Evolutionary conservation across 2,113 vertebrate species (phyloP).

Genomic region (Falco punctatus): DNA sequence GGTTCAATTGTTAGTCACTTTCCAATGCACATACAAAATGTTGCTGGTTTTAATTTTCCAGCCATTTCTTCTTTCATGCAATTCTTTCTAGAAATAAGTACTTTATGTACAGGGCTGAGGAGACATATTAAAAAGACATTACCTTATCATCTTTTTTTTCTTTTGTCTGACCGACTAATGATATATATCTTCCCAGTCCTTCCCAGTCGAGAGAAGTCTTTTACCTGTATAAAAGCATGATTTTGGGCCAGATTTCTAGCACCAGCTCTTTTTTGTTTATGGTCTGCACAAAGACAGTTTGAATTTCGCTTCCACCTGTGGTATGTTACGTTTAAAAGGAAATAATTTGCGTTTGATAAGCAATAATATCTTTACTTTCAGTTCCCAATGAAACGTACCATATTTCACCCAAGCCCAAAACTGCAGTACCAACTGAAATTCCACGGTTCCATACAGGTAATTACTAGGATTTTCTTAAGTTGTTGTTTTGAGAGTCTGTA

Average conservation of each 20-base stretch:
- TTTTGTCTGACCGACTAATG: not conserved
- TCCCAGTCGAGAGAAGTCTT: not conserved
- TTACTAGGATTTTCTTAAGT: not conserved
- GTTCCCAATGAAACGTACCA: slow-evolving; percentile 49
- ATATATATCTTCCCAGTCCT: not conserved
- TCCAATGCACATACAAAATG: not conserved
- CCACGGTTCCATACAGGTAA: slow-evolving; percentile 63
- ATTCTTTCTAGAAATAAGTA: not conserved
- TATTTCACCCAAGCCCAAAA: slow-evolving; percentile 46
- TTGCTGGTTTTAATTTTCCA: slow-evolving; percentile 18
- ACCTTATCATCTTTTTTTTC: not conserved
- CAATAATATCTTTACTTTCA: slow-evolving; percentile 52
- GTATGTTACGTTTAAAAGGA: not conserved
- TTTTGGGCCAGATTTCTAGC: not conserved
- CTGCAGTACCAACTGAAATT: slow-evolving; percentile 54
- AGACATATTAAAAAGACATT: not conserved
- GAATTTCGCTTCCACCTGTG: not conserved
- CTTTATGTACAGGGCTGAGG: not conserved
- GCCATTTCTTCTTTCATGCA: not conserved
- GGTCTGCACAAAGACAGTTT: not conserved
- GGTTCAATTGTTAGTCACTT: not conserved
- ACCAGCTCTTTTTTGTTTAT: not conserved
- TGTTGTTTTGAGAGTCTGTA: not conserved
- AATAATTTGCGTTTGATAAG: not conserved
- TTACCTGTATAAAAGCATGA: not conserved